Conservation (phyloP, 2,888 invertebrate species). For the Acrocera orbiculus region DNA sequence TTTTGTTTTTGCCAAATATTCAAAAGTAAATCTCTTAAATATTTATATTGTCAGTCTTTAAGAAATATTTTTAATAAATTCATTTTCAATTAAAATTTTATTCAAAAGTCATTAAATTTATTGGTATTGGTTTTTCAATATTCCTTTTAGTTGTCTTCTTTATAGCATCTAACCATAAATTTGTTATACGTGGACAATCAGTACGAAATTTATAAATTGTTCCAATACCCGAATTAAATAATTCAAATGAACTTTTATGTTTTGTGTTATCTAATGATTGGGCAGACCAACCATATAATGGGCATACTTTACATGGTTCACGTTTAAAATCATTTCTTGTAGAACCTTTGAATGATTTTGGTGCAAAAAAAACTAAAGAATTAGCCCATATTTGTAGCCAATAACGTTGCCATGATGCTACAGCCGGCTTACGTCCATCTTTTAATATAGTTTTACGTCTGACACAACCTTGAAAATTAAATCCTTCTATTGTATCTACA, state of each 20-base stretch:
- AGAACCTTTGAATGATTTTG: constrained; percentile 81
- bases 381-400: constrained; percentile 80
- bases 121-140: constrained; percentile 50
- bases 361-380: constrained; percentile 68
- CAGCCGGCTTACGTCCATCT: constrained; percentile 72
- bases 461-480: constrained; percentile 62
- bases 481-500: constrained; percentile 2
- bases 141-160: constrained; percentile 36
- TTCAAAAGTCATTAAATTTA: constrained; percentile 78
- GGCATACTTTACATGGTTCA: constrained; percentile 72
- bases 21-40: no score
- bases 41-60: no score
- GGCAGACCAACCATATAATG: constrained; percentile 65
- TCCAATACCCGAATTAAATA: constrained; percentile 62
- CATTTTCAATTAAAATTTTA: constrained; percentile 31
- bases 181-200: constrained; percentile 50
- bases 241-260: constrained; percentile 65
- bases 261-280: constrained; percentile 51
- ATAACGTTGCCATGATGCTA: constrained; percentile 82
- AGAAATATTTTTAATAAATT: no score
- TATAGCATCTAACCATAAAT: constrained; percentile 61
- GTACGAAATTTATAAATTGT: constrained; percentile 49
- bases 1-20: no score
- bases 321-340: constrained; percentile 65
- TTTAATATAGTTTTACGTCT: constrained; percentile 74